Evolutionary conservation across 2,797 vertebrate species (phyloP).

Genomic region (Hoplostethus atlanticus): DNA sequence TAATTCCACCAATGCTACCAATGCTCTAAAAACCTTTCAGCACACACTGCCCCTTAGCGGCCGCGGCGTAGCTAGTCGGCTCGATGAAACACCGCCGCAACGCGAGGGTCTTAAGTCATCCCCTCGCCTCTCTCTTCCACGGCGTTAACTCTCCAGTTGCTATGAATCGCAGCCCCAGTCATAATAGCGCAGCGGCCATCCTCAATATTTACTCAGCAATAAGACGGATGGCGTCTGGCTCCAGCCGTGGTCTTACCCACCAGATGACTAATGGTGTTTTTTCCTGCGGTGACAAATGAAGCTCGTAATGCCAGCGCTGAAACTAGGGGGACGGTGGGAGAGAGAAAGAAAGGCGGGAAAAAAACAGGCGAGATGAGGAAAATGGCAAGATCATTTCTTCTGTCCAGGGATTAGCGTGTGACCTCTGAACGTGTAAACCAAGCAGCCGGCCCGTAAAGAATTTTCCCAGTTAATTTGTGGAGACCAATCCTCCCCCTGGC

Average conservation of each 20-base stretch:
- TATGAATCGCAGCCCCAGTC: constrained; percentile 17
- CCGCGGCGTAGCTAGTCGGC: no score
- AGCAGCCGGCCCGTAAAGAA: no score
- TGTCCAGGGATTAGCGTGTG: no score
- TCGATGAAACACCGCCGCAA: background rate
- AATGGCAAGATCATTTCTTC: no score
- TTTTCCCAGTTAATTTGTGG: no score
- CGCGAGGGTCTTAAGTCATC: constrained; percentile 13
- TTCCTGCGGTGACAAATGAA: constrained; percentile 9
- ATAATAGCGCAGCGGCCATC: constrained; percentile 3
- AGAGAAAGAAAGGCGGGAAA: background rate
- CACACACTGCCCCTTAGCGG: background rate
- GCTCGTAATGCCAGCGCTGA: background rate
- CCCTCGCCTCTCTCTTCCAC: background rate
- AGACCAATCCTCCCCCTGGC: no score
- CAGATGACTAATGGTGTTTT: constrained; percentile 23
- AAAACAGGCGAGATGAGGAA: no score
- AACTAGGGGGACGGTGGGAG: no score
- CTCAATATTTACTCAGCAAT: constrained; percentile 24
- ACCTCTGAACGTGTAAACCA: no score
- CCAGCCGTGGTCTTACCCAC: constrained; percentile 18
- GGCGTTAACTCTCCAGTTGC: constrained; percentile 3
- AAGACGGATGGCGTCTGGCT: constrained; percentile 30
- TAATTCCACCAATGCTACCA: background rate
- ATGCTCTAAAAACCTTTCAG: background rate